phyloP scores from a whole-genome alignment of 2,888 invertebrate species.

The Tanytarsus gracilentus region DNA sequence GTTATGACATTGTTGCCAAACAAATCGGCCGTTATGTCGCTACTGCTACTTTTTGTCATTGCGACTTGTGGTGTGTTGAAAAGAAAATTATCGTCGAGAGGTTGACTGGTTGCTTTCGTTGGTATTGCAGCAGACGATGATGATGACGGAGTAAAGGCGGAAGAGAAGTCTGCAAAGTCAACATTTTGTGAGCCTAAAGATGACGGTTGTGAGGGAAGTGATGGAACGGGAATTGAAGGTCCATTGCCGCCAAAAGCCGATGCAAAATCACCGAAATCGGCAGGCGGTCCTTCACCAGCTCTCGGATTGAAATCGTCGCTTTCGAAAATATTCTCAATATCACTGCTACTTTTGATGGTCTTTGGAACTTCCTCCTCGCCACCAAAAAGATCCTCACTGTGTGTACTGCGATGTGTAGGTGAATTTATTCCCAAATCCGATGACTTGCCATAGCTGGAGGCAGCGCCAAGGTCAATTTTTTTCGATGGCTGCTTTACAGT shows the following conservation, averaged over 20 bases:
- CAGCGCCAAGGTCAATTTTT: slow-evolving; percentile 57
- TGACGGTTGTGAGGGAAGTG: neutral
- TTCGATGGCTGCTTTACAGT: slow-evolving; percentile 43
- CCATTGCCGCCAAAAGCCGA: slow-evolving; percentile 52
- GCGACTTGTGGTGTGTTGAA: slow-evolving; percentile 32
- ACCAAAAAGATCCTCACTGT: slow-evolving; percentile 37
- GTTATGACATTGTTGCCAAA: slow-evolving; percentile 41
- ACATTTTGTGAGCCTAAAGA: slow-evolving; percentile 22
- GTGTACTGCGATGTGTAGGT: slow-evolving; percentile 43
- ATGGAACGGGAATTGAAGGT: slow-evolving; percentile 31
- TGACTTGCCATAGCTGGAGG: slow-evolving; percentile 56
- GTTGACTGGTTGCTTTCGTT: neutral
- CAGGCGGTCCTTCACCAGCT: slow-evolving; percentile 38
- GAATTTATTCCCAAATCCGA: slow-evolving; percentile 40
- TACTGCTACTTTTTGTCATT: slow-evolving; percentile 30
- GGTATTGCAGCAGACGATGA: slow-evolving; percentile 30
- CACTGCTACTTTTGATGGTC: slow-evolving; percentile 36
- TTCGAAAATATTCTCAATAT: slow-evolving; percentile 48
- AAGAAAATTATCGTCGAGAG: slow-evolving; percentile 19
- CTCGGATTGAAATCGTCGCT: slow-evolving; percentile 44
- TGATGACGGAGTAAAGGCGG: slow-evolving; percentile 51
- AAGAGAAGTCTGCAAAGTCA: slow-evolving; percentile 74
- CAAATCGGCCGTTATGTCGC: slow-evolving; percentile 44
- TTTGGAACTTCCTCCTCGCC: slow-evolving; percentile 31
- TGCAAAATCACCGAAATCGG: slow-evolving; percentile 71